Conservation (phyloP, 2,113 vertebrate species). For the Syrmaticus mikado region DNA sequence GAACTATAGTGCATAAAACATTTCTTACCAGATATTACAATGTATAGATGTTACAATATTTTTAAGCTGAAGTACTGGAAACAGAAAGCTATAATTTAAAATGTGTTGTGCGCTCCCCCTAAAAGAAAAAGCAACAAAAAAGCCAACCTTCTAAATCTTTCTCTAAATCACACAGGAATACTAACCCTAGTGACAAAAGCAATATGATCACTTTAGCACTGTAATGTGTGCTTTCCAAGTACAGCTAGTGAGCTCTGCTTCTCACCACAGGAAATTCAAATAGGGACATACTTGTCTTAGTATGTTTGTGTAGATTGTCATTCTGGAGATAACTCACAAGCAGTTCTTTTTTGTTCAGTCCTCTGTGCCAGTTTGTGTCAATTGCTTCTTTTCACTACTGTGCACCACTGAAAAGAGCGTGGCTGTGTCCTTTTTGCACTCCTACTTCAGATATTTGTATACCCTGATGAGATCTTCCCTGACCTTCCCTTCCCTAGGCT, state of each 20-base stretch:
- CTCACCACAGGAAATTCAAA: background rate
- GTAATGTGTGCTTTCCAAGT: background rate
- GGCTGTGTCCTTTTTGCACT: no score
- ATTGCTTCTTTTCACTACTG: no score
- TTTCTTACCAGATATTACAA: background rate
- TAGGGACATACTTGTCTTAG: background rate
- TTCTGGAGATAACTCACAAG: background rate
- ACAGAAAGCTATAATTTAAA: background rate
- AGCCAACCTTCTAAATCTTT: fast-evolving
- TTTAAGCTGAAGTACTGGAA: background rate
- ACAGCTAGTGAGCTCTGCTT: background rate
- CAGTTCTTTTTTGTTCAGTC: background rate
- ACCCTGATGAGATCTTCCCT: no score
- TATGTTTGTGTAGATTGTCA: background rate
- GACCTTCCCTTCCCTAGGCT: no score
- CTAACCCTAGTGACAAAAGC: background rate
- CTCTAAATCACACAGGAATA: background rate
- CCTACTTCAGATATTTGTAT: no score
- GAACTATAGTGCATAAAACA: background rate
- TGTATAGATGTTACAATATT: background rate
- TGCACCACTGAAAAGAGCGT: no score
- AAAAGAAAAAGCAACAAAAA: background rate
- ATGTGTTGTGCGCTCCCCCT: no score
- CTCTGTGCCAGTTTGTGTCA: no score
- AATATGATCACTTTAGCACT: background rate